Base-by-base conservation (phyloP, 2,113 vertebrate genomes). In the Butorides virescens region DNA sequence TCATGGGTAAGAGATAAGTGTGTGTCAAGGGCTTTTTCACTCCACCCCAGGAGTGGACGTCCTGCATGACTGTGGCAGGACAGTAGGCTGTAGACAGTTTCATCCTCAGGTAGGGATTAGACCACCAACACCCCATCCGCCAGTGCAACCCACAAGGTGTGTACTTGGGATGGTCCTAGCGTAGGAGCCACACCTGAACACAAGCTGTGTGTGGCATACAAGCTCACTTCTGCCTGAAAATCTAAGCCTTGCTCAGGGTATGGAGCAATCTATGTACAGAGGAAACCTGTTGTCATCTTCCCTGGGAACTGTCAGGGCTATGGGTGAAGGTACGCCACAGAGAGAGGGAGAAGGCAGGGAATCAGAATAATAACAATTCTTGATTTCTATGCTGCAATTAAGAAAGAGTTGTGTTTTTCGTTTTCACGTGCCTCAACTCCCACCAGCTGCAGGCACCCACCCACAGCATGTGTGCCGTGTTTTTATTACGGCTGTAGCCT, bases 401-500 rank as follows among this genome's bases (percentile, higher is more conserved):
- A 91, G 85, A 79, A 63, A 72, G 22, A 27, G 15, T 23, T 85
- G n/a, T 85, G 81, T 87, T 86, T 94, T 94, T 93, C 18, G 2
- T 59, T 82, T 96, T 94, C 94, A 81, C 90, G 56, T 96, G 96
- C 97, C 92, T 91, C 88, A 95, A 81, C 92, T 95, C 94, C 90
- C 92, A 94, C 93, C 86, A 86, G 87, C 91, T 93, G 93, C 86
- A 81, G 10, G 85, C 74, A 91, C 78, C 95, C 91, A 90, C 92
- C 91, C 92, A 94, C 90, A 83, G 79, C 72, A 88, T 90, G 37
- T 85, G 79, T 86, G 85, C 92, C 4, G 22, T 97, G 96, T 94
- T 97, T 96, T 96, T 77, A 81, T 97, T 95, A 96, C 21, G 0
- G 87, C 95, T 92, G 72, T 97, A 94, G 97, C 97, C 97, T 66